A percentile compares a stretch with the other conserved stretches of the same genome.
phyloP scores from a whole-genome alignment of 2,113 vertebrate genomes.

The Festucalex cinctus region DNA sequence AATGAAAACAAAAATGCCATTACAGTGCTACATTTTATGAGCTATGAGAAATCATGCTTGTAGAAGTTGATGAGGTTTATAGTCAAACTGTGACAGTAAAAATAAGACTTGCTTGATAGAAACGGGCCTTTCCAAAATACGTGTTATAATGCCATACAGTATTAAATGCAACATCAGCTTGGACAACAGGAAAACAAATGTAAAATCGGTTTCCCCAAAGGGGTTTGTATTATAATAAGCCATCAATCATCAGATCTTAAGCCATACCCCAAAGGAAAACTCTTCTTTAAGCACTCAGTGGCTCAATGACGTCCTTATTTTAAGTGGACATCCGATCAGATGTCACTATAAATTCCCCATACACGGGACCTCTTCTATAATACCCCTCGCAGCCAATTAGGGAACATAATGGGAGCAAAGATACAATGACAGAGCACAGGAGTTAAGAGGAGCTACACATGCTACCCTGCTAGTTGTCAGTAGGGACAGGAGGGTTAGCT shows the following conservation, averaged over 20 bases:
- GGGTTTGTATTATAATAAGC: constrained; percentile 54
- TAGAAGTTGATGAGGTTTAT: neutral
- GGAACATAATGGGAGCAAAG: constrained; percentile 39
- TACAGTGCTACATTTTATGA: neutral
- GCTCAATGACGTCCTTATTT: constrained; percentile 59
- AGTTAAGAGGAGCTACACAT: constrained; percentile 52
- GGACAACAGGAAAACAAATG: neutral
- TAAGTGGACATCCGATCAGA: constrained; percentile 78
- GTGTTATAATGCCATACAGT: neutral
- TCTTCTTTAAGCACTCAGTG: constrained; percentile 41
- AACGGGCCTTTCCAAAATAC: neutral
- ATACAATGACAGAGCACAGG: constrained; percentile 49
- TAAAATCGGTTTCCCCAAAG: constrained; percentile 23
- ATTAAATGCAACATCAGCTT: neutral
- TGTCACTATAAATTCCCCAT: constrained; percentile 72
- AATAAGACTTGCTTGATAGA: neutral
- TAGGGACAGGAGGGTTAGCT: constrained; percentile 62
- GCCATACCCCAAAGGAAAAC: constrained; percentile 26
- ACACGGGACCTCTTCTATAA: constrained; percentile 59
- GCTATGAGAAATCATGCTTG: neutral
- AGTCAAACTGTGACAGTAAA: neutral
- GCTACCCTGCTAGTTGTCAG: constrained; percentile 61
- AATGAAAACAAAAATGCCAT: too few species aligned
- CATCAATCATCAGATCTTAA: constrained; percentile 54
- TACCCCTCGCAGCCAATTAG: constrained; percentile 77